A percentile compares a stretch with the other conserved stretches of the same genome.
Conservation (phyloP, 2,888 invertebrate genomes). For the Eupithecia vulgata region DNA sequence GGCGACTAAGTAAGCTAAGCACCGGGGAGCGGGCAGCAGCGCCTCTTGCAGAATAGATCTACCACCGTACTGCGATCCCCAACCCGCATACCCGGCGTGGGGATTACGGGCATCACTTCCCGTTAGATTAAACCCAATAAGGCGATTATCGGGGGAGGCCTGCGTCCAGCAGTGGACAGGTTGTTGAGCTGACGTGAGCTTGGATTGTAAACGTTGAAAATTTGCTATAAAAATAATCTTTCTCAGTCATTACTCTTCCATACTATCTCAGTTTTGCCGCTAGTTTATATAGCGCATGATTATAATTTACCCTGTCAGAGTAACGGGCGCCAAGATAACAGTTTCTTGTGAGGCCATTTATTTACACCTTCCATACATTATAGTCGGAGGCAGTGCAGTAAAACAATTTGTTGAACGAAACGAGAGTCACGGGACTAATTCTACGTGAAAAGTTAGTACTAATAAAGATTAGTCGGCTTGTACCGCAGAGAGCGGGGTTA, state of each 20-base stretch:
- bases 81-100: too few species aligned
- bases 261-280: neutral
- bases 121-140: too few species aligned
- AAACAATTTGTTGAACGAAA: conserved; percentile 58
- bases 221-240: too few species aligned
- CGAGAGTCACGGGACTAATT: conserved; percentile 60
- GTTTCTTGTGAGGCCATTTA: conserved; percentile 39
- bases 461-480: conserved; percentile 59
- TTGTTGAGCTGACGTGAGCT: too few species aligned
- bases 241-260: neutral
- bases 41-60: too few species aligned
- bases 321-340: conserved; percentile 33
- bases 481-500: conserved; percentile 42
- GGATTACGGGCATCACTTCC: too few species aligned
- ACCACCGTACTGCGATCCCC: too few species aligned
- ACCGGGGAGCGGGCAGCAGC: too few species aligned
- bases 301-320: conserved; percentile 27
- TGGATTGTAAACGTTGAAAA: too few species aligned
- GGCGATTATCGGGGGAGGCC: too few species aligned
- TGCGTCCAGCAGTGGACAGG: too few species aligned
- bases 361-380: conserved; percentile 38
- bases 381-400: conserved; percentile 47
- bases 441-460: conserved; percentile 60
- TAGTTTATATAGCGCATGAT: conserved; percentile 13
- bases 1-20: too few species aligned